Evolutionary conservation across 1,140 invertebrate species (phyloP).

Genomic region (Anoplolepis gracilipes): DNA sequence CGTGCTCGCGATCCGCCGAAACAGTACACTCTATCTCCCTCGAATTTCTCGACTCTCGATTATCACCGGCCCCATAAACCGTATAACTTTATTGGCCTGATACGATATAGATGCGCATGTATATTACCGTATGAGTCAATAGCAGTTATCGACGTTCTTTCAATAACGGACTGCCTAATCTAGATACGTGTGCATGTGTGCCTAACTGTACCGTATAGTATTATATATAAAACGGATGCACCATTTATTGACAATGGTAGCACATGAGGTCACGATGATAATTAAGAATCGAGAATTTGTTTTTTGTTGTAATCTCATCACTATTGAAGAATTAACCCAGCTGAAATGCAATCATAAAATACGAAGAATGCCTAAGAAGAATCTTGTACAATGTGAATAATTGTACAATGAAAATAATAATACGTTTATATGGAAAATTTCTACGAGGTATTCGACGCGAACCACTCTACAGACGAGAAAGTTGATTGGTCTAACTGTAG

Average conservation of each 20-base stretch:
- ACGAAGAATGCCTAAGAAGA: neutral
- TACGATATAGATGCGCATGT: conserved; percentile 48
- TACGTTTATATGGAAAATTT: neutral
- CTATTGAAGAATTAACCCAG: no score
- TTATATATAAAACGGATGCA: conserved; percentile 2
- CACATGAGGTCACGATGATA: conserved; percentile 22
- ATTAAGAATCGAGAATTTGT: conserved; percentile 55
- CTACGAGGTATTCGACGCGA: conserved; percentile 79
- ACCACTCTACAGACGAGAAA: conserved; percentile 78
- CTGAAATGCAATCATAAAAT: conserved; percentile 3
- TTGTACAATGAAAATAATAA: neutral
- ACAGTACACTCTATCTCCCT: neutral
- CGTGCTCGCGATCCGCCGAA: neutral
- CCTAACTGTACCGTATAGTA: conserved; percentile 48
- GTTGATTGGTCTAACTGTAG: conserved; percentile 84
- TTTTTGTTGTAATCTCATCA: neutral
- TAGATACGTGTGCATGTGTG: conserved; percentile 62
- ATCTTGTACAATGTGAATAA: neutral
- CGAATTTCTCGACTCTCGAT: conserved; percentile 29
- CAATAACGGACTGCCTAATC: conserved; percentile 8
- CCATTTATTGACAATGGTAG: conserved; percentile 34
- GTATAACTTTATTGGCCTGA: conserved; percentile 48
- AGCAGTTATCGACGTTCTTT: conserved; percentile 27
- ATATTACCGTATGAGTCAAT: conserved; percentile 55
- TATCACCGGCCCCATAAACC: conserved; percentile 42